phyloP scores from a whole-genome alignment of 35 echinoderm and acorn worm species.

The Holothuria glaberrima region DNA sequence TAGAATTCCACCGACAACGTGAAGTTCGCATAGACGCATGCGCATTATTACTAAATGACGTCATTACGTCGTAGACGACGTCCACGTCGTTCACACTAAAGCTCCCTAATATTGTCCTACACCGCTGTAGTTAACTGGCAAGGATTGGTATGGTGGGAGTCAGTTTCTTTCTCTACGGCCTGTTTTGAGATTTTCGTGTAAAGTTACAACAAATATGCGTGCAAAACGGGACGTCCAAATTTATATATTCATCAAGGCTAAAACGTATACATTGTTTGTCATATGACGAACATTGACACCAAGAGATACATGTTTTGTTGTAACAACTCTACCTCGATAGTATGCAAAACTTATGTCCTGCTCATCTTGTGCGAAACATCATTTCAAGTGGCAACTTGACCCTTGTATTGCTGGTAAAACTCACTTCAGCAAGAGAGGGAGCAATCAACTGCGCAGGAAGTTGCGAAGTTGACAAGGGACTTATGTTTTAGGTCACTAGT shows the following conservation, averaged over 20 bases:
- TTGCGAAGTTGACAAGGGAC: constrained; percentile 36
- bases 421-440: neutral
- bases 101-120: too few relatives aligned
- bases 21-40: too few relatives aligned
- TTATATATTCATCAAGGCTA: neutral
- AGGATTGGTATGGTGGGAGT: neutral
- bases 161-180: neutral
- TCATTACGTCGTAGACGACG: too few relatives aligned
- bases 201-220: neutral
- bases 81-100: too few relatives aligned
- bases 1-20: too few relatives aligned
- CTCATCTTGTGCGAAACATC: constrained; percentile 1
- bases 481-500: constrained; percentile 4
- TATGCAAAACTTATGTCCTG: constrained; percentile 39
- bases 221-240: neutral
- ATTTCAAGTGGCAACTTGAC: neutral
- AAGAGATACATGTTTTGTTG: neutral
- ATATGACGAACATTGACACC: constrained; percentile 30
- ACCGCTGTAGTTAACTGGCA: neutral
- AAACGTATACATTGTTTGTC: constrained; percentile 14
- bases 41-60: too few relatives aligned
- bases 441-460: constrained; percentile 38
- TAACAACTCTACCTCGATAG: constrained; percentile 29
- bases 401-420: neutral
- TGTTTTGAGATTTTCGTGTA: neutral